Evolutionary conservation across 2,113 vertebrate species (phyloP).

Genomic region (Rattus rattus): DNA sequence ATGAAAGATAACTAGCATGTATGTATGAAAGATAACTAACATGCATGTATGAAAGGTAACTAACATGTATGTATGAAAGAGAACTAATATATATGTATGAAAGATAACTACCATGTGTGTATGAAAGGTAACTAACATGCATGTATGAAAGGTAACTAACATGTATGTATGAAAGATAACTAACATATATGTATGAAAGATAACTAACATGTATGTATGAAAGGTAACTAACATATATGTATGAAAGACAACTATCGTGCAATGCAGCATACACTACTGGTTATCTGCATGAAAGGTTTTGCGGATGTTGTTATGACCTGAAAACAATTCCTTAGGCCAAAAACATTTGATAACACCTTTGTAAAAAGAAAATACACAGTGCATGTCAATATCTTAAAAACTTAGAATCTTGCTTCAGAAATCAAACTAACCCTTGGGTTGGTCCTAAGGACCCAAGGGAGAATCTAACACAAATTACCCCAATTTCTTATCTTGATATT

Average conservation of each 20-base stretch:
- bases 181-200: too few species aligned
- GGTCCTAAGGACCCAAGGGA: background rate
- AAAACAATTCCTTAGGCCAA: conserved; percentile 6
- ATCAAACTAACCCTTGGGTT: background rate
- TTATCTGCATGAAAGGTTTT: conserved; percentile 8
- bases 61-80: background rate
- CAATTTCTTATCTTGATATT: background rate
- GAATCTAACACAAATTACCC: background rate
- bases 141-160: conserved; percentile 37
- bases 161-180: conserved; percentile 13
- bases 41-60: background rate
- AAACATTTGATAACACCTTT: background rate
- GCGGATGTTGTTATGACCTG: background rate
- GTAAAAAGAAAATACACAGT: background rate
- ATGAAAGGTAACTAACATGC: conserved; percentile 15
- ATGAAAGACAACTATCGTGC: too few species aligned
- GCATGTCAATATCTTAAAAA: background rate
- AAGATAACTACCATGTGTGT: conserved; percentile 15
- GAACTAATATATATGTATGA: background rate
- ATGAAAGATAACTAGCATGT: too few species aligned
- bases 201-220: too few species aligned
- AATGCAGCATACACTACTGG: background rate
- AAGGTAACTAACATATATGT: too few species aligned
- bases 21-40: too few species aligned
- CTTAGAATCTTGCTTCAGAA: conserved; percentile 4